Percentiles rank a stretch among this genome's conserved stretches.
Conservation (phyloP, 2,888 invertebrate genomes). For the Acanthoscelides obtectus region DNA sequence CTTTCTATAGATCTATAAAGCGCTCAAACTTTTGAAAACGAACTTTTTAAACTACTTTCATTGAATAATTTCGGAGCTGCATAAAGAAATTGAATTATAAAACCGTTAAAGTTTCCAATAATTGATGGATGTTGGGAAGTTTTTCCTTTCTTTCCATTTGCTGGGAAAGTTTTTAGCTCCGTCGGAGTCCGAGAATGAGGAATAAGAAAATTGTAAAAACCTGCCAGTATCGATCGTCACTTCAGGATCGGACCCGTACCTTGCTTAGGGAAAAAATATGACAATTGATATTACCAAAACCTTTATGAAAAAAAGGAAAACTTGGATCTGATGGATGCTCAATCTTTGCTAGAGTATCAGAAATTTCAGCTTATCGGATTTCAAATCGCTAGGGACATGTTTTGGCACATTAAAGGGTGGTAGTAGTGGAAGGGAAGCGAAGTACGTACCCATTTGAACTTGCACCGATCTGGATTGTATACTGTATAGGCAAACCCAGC, state of each 20-base stretch:
- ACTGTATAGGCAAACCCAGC: too few relatives aligned
- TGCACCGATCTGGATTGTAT: too few relatives aligned
- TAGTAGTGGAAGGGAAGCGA: too few relatives aligned
- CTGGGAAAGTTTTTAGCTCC: constrained; percentile 16
- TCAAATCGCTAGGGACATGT: too few relatives aligned
- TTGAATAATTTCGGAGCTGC: not conserved
- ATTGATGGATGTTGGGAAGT: constrained; percentile 20
- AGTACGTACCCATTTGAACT: too few relatives aligned
- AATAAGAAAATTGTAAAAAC: constrained; percentile 27
- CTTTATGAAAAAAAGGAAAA: too few relatives aligned
- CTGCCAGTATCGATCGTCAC: constrained; percentile 20
- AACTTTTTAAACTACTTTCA: not conserved
- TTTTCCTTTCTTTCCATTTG: constrained; percentile 18
- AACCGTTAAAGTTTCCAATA: constrained; percentile 22
- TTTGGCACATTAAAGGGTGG: too few relatives aligned
- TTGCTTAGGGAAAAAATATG: not conserved
- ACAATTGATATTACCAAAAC: not conserved
- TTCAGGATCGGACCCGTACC: not conserved
- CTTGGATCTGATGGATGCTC: too few relatives aligned
- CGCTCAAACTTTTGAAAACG: not conserved
- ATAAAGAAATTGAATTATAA: constrained; percentile 22
- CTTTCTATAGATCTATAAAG: not conserved
- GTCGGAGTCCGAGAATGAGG: constrained; percentile 17
- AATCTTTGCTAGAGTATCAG: too few relatives aligned
- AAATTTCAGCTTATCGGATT: too few relatives aligned